These are phyloP conservation scores for Pandemis cinnamomeana DNA, from an alignment of 2,888 invertebrate species.

Conservation along the genomic window DNA sequence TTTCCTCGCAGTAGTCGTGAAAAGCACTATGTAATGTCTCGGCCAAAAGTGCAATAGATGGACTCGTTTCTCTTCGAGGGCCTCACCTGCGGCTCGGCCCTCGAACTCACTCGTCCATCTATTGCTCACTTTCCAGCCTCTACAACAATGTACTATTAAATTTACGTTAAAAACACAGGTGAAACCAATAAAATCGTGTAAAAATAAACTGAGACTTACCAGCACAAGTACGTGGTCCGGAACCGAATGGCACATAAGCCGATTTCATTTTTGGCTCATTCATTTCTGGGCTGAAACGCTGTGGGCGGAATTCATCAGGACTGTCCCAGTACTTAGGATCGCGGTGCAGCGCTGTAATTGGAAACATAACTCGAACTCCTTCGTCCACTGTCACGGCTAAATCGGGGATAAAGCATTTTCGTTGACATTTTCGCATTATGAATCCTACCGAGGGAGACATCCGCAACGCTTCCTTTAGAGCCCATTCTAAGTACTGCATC, in stretches of 20 bases:
- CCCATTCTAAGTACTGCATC: constrained; percentile 59
- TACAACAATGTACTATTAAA: no score
- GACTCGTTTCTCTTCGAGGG: no score
- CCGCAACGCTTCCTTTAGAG: constrained; percentile 66
- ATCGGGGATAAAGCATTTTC: constrained; percentile 50
- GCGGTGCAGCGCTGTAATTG: constrained; percentile 35
- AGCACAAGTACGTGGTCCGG: constrained; percentile 38
- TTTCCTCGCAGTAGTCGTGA: no score
- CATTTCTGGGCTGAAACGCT: constrained; percentile 48
- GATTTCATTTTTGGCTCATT: constrained; percentile 31
- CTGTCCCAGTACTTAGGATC: constrained; percentile 48
- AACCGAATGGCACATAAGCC: constrained; percentile 40
- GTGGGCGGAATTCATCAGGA: constrained; percentile 50
- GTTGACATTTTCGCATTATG: constrained; percentile 61
- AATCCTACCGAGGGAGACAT: constrained; percentile 62
- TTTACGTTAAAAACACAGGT: no score
- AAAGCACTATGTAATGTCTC: no score
- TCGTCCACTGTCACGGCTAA: constrained; percentile 32
- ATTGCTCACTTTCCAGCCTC: no score
- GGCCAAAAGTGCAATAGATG: no score
- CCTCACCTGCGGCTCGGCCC: no score
- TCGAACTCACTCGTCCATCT: no score
- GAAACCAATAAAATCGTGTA: no score
- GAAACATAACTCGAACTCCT: constrained; percentile 32
- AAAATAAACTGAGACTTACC: constrained; percentile 32